phyloP scores from a whole-genome alignment of 1,140 invertebrate genomes.

The Phymastichus coffea region DNA sequence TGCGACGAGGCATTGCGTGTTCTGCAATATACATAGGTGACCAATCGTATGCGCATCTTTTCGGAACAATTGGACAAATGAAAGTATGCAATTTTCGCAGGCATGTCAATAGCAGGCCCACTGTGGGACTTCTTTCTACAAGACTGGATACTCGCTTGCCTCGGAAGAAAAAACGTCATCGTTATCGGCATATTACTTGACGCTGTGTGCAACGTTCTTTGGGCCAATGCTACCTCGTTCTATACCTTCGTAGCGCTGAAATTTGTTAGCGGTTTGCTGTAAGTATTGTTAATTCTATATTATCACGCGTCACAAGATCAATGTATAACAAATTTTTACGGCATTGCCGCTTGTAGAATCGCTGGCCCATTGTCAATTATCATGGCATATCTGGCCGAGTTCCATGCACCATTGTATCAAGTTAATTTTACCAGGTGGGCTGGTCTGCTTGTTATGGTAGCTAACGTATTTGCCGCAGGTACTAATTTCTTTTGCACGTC shows the following conservation, averaged over 20 bases:
- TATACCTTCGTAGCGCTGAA: constrained; percentile 58
- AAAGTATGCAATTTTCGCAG: constrained; percentile 37
- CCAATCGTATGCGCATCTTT: too few species aligned
- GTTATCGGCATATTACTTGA: constrained; percentile 59
- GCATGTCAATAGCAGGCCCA: constrained; percentile 60
- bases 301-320: neutral
- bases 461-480: constrained; percentile 49
- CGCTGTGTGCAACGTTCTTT: constrained; percentile 56
- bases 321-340: constrained; percentile 27
- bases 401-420: constrained; percentile 44
- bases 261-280: constrained; percentile 63
- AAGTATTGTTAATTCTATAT: constrained; percentile 40
- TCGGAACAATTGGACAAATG: too few species aligned
- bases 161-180: constrained; percentile 55
- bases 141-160: constrained; percentile 52
- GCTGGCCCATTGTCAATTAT: constrained; percentile 49
- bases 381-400: constrained; percentile 49
- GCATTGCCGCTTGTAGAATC: constrained; percentile 46
- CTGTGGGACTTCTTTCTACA: constrained; percentile 57
- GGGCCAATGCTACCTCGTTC: constrained; percentile 56
- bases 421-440: constrained; percentile 41
- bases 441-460: constrained; percentile 39
- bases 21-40: constrained; percentile 47
- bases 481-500: constrained; percentile 5
- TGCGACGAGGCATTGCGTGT: constrained; percentile 47